Base-by-base conservation (phyloP, 2,113 vertebrate genomes). In the Nesogale talazaci region DNA sequence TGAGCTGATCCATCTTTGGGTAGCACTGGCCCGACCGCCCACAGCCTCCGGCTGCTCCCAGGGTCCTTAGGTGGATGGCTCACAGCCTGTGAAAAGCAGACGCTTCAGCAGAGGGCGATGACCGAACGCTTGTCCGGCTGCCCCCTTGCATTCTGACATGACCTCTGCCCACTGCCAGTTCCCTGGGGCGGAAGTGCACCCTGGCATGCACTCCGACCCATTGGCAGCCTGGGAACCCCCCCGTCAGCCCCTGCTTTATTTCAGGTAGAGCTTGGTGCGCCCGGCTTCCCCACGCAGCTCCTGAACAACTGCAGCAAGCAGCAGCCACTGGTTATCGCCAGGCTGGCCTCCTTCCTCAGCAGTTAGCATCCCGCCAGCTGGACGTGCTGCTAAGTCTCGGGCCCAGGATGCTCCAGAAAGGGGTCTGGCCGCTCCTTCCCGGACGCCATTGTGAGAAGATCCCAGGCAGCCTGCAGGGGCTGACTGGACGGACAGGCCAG, bases 261-360 rank as follows among this genome's bases (percentile, higher is more conserved):
- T 56, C 97, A 99, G 99, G 98, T 99, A 93, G 99, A 99, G 83
- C 97, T 99, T 0, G 99, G 99, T 61, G 98, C 98, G 25, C 99
- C 99, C 0, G 99, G 98, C 2, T 97, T 99, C 27, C 98, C 99
- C 0, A 65, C 98, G 9, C 97, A 97, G 89, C 97, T 99, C 74
- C 91, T 99, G 92, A 98, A 97, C 2, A 93, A 98, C 25, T 96
- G 99, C 3, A 98, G 97, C 6, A 98, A 98, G 89, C 97, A 95
- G 77, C 99, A 99, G 94, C 98, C 99, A 0, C 96, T 99, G 61
- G 97, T 99, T 90, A 98, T 99, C 6, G 98, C 99, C 40, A 98
- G 95, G 27, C 98, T 99, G 38, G 98, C 98, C 22, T 97, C 96
- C 27, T 98, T 99, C 38, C 98, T 99, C 1, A 42, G 98, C 2